Conservation (phyloP, 1,140 invertebrate genomes). For the Dinothrombium tinctorium region DNA sequence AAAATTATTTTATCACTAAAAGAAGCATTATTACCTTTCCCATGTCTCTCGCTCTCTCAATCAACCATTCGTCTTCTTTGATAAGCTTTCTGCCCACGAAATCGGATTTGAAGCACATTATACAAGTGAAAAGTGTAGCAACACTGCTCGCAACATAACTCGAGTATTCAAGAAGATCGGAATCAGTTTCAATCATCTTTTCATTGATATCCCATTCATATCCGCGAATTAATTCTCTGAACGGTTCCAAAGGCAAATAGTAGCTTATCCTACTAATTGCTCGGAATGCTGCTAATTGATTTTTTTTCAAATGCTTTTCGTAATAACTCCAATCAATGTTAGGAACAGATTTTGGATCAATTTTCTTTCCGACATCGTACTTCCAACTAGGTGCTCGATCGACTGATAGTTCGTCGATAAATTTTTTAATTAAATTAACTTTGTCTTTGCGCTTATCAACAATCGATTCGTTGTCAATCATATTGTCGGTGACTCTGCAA, state of each 20-base stretch:
- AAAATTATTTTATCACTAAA: too few relatives aligned
- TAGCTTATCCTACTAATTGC: neutral
- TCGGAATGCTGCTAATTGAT: neutral
- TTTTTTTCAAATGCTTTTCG: neutral
- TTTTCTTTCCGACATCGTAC: neutral
- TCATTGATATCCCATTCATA: neutral
- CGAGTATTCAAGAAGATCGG: neutral
- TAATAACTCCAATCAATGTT: neutral
- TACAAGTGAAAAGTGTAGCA: neutral
- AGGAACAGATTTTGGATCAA: neutral
- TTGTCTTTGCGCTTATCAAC: neutral
- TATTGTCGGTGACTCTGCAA: neutral
- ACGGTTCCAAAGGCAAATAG: conserved; percentile 1
- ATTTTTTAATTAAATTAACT: neutral
- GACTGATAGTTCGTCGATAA: neutral
- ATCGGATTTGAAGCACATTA: conserved; percentile 2
- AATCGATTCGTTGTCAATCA: neutral
- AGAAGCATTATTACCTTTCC: too few relatives aligned
- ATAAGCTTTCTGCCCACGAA: too few relatives aligned
- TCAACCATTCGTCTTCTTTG: too few relatives aligned
- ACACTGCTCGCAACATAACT: neutral
- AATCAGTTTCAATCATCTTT: neutral
- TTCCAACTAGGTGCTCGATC: neutral
- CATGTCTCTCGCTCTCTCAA: too few relatives aligned
- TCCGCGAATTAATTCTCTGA: neutral